A percentile compares a stretch with the other conserved stretches of the same genome.
Evolutionary conservation across 2,113 vertebrate species (phyloP).

Genomic region (Acrocephalus kingi): DNA sequence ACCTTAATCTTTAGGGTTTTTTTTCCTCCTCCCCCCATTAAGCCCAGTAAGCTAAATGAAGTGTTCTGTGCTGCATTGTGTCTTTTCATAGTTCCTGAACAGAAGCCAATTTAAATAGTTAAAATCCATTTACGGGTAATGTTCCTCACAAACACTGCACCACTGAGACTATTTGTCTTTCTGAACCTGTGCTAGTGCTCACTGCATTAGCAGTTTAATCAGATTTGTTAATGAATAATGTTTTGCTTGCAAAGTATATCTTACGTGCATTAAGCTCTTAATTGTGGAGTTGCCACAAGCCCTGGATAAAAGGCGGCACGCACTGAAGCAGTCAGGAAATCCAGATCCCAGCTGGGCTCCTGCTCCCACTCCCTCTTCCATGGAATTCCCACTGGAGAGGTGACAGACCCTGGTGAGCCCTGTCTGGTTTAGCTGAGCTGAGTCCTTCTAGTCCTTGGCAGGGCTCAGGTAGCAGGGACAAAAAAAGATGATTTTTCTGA

Average conservation of each 20-base stretch:
- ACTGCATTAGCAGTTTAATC: conserved; percentile 52
- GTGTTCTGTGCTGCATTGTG: background rate
- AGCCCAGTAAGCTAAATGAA: background rate
- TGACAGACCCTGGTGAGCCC: background rate
- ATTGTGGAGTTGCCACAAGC: conserved; percentile 21
- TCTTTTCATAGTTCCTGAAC: conserved; percentile 30
- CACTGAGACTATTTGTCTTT: conserved; percentile 58
- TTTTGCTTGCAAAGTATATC: conserved; percentile 50
- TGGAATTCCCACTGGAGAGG: background rate
- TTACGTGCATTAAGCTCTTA: conserved; percentile 20
- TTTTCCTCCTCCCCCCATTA: background rate
- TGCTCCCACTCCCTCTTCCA: background rate
- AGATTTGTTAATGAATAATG: conserved; percentile 63
- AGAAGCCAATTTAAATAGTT: conserved; percentile 60
- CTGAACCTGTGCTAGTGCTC: conserved; percentile 34
- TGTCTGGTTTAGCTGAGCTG: rapidly evolving
- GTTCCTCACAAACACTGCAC: conserved; percentile 39
- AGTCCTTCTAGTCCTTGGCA: background rate
- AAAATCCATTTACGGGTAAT: conserved; percentile 50
- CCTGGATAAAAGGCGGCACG: background rate
- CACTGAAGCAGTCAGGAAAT: background rate
- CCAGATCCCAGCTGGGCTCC: background rate
- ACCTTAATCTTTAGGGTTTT: background rate
- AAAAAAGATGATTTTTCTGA: background rate
- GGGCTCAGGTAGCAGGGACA: background rate